Conservation (phyloP, 1,140 invertebrate species). For the Apis laboriosa region DNA sequence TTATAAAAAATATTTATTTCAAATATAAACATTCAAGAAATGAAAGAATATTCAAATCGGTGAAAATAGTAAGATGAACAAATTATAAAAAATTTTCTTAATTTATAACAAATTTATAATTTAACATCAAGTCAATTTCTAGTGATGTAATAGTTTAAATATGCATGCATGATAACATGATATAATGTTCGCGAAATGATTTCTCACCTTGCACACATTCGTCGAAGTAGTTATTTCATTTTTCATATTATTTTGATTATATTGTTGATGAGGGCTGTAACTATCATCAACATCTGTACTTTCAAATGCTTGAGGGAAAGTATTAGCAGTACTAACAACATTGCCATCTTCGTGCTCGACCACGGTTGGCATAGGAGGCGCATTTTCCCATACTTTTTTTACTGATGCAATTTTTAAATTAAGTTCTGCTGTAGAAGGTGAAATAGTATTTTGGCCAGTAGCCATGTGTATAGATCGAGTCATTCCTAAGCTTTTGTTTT, state of each 20-base stretch:
- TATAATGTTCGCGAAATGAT: constrained; percentile 62
- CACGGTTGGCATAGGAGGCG: constrained; percentile 85
- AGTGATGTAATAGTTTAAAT: constrained; percentile 69
- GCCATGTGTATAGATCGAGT: constrained; percentile 84
- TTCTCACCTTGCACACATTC: constrained; percentile 88
- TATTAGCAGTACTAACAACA: constrained; percentile 78
- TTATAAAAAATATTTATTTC: constrained; percentile 33
- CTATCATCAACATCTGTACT: constrained; percentile 81
- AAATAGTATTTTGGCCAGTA: constrained; percentile 83
- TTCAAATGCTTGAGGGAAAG: constrained; percentile 81
- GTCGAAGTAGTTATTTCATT: constrained; percentile 81
- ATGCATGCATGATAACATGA: constrained; percentile 58
- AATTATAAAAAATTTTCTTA: constrained; percentile 47
- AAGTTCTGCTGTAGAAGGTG: constrained; percentile 91
- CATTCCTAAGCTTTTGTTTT: constrained; percentile 84
- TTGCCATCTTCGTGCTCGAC: constrained; percentile 85
- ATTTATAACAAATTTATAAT: constrained; percentile 4
- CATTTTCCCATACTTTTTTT: constrained; percentile 94
- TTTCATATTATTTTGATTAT: constrained; percentile 79
- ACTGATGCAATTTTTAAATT: constrained; percentile 97
- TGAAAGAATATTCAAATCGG: constrained; percentile 2
- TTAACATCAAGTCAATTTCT: constrained; percentile 56
- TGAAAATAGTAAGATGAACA: constrained; percentile 32
- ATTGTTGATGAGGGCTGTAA: constrained; percentile 80
- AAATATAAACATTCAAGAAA: constrained; percentile 36